A percentile compares a stretch with the other conserved stretches of the same genome.
These are phyloP conservation scores for Cuculus canorus DNA, from an alignment of 2,797 vertebrate species.

Conservation along the genomic window DNA sequence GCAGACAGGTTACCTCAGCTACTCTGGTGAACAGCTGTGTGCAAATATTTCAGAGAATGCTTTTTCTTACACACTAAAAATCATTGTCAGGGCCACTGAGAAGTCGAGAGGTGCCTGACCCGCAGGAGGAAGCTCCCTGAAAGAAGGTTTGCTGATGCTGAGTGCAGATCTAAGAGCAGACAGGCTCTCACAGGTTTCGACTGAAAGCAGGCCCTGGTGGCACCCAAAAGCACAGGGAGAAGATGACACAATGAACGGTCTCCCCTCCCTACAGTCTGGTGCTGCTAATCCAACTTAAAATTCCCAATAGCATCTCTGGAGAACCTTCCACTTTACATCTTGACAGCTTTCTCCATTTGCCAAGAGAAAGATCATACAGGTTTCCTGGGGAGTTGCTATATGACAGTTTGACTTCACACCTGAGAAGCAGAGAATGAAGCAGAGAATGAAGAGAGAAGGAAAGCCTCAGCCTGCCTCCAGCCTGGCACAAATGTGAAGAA, in stretches of 20 bases:
- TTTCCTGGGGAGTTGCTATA: slow-evolving; percentile 30
- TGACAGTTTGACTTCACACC: slow-evolving; percentile 56
- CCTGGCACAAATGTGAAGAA: background rate
- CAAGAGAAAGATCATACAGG: slow-evolving; percentile 1
- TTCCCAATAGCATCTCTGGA: background rate
- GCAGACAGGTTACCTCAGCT: background rate
- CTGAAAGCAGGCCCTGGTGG: background rate
- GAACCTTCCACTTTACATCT: background rate
- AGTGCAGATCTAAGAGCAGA: background rate
- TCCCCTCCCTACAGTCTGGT: background rate
- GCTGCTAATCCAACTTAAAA: slow-evolving; percentile 15
- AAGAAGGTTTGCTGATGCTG: background rate
- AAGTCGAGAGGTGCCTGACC: background rate
- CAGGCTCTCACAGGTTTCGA: background rate
- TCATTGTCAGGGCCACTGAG: background rate
- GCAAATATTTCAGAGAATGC: background rate
- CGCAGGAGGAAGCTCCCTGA: background rate
- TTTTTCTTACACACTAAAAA: background rate
- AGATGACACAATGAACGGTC: background rate
- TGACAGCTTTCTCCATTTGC: slow-evolving; percentile 14
- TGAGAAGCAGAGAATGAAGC: slow-evolving; percentile 49
- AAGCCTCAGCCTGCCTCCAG: slow-evolving; percentile 4
- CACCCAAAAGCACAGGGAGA: background rate
- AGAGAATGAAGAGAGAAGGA: slow-evolving; percentile 36
- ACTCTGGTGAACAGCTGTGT: slow-evolving; percentile 4